These are phyloP conservation scores for Onychomys leucogaster DNA, from an alignment of 2,797 vertebrate species.

Conservation along the genomic window DNA sequence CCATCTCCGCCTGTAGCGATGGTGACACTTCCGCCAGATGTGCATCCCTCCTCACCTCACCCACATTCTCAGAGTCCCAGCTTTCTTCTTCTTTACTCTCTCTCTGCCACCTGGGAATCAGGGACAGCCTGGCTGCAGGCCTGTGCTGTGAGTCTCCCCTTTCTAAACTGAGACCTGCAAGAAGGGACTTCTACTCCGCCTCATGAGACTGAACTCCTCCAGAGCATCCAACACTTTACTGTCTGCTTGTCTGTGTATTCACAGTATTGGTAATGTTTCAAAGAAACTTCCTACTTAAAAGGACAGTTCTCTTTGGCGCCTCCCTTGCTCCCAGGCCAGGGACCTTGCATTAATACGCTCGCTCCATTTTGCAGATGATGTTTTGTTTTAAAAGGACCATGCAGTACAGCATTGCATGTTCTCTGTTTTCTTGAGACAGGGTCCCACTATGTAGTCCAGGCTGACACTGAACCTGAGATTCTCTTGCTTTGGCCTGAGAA, in stretches of 20 bases:
- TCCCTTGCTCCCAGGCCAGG: no score
- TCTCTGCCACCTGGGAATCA: neutral
- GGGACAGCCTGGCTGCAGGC: neutral
- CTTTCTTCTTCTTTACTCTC: neutral
- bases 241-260: neutral
- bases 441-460: no score
- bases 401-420: neutral
- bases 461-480: neutral
- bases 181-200: neutral
- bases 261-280: neutral
- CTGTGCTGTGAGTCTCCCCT: neutral
- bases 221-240: neutral
- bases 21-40: neutral
- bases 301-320: neutral
- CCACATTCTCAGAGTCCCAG: neutral
- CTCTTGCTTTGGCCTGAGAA: neutral
- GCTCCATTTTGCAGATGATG: neutral
- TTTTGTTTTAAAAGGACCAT: neutral
- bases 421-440: neutral
- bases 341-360: neutral
- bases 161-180: neutral
- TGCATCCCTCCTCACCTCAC: no score
- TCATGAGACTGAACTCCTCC: neutral
- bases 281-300: neutral
- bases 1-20: neutral